Evolutionary conservation across 2,888 invertebrate species (phyloP), one percentile per base, ranked within the genome.

Genomic region (Torymus auratus): DNA sequence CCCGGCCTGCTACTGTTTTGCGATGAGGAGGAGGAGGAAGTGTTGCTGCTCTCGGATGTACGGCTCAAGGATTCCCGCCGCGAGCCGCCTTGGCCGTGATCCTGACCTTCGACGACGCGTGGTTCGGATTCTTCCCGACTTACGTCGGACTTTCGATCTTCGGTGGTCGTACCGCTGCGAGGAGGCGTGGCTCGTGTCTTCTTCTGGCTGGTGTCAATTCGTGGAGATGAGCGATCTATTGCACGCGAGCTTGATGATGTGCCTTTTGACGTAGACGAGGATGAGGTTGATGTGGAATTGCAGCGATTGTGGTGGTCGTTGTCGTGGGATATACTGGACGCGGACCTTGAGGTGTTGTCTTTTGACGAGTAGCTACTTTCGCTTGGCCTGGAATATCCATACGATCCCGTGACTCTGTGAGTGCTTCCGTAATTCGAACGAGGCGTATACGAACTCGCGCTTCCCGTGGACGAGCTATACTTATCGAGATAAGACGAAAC

Each of bases 401-500:
- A 67, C 4, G 70, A 14, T 2, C 87, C 15, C 2, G n/a, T 52
- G 0, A 52, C 60, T 69, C 68, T 65, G 12, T 53, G 15, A 0
- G 74, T 53, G 7, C 17, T 3, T 12, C 68, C 23, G 28, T 52
- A 72, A 55, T 13, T 58, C 10, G 50, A 69, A 0, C 69, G 71
- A 77, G 84, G 23, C 50, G 80, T 73, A 70, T 84, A 76, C 5
- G 76, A 67, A 41, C 23, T 69, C 0, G 78, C 85, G 15, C 84
- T 82, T 73, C 87, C 83, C 2, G 85, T 78, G 83, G 67, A 67
- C 85, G 87, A 17, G 84, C 65, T 12, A 85, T 83, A 89, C 82
- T 91, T 90, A 75, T 91, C 91, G 60, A 94, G 91, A 86, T 94
- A 94, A 62, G 94, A 93, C 2, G 94, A 82, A 41, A 79, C 93